phyloP scores from a whole-genome alignment of 2,113 vertebrate species.

The Mugil cephalus region DNA sequence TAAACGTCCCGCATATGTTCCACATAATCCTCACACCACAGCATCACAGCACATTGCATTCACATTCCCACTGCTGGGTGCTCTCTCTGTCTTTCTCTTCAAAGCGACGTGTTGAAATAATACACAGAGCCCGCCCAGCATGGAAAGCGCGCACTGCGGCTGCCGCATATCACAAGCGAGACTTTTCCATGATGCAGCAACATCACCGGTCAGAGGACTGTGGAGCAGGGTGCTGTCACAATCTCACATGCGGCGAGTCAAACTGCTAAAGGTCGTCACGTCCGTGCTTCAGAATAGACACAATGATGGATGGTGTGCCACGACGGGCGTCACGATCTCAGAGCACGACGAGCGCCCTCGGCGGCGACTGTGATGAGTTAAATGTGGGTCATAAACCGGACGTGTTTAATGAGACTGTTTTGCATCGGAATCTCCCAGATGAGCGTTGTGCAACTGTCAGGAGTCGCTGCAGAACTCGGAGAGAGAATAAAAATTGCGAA shows the following conservation, averaged over 20 bases:
- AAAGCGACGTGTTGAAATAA: conserved; percentile 53
- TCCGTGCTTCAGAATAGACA: conserved; percentile 11
- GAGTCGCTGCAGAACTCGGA: background rate
- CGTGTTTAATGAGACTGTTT: background rate
- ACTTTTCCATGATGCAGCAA: conserved; percentile 53
- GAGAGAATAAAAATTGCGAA: background rate
- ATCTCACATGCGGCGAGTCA: background rate
- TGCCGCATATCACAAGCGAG: conserved; percentile 10
- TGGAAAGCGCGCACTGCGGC: conserved; percentile 12
- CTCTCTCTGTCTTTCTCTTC: conserved; percentile 21
- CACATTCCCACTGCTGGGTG: conserved; percentile 3
- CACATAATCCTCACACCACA: background rate
- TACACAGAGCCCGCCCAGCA: conserved; percentile 18
- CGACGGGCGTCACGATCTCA: background rate
- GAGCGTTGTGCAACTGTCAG: background rate
- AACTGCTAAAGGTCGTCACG: background rate
- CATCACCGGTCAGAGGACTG: conserved; percentile 6
- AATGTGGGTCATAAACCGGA: conserved; percentile 1
- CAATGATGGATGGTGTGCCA: background rate
- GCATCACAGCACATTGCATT: conserved; percentile 32
- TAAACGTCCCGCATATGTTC: background rate
- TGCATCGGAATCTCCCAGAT: conserved; percentile 2
- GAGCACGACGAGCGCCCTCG: background rate
- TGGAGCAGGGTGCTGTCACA: conserved; percentile 8
- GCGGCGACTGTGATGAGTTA: conserved; percentile 7